phyloP scores from a whole-genome alignment of 1,140 invertebrate species.

The Chrysoperla carnea region DNA sequence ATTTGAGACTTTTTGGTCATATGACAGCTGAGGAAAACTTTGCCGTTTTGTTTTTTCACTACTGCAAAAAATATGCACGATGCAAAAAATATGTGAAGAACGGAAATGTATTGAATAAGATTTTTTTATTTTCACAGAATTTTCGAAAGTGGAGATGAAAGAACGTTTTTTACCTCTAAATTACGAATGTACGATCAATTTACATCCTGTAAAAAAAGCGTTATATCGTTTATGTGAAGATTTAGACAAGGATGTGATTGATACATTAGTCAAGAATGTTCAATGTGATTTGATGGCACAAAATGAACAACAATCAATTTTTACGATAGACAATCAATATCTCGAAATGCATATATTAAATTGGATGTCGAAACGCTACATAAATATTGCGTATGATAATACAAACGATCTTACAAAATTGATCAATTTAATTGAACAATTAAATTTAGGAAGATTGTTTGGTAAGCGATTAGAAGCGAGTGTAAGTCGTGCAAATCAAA shows the following conservation, averaged over 20 bases:
- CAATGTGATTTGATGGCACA: slow-evolving; percentile 6
- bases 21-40: too few relatives aligned
- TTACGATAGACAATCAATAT: slow-evolving; percentile 2
- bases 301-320: slow-evolving; percentile 3
- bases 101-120: too few relatives aligned
- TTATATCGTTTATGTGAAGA: slow-evolving; percentile 12
- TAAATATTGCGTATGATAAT: neutral
- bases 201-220: slow-evolving; percentile 10
- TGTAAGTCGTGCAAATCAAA: too few relatives aligned
- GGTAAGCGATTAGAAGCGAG: slow-evolving; percentile 1
- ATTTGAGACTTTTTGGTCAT: too few relatives aligned
- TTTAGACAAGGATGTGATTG: slow-evolving; percentile 5
- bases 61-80: too few relatives aligned
- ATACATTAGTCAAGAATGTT: slow-evolving; percentile 8
- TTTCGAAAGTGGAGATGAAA: slow-evolving; percentile 7
- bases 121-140: slow-evolving; percentile 8
- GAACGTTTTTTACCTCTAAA: slow-evolving; percentile 8
- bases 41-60: too few relatives aligned
- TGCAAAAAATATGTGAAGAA: too few relatives aligned
- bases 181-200: neutral
- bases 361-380: slow-evolving; percentile 10
- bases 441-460: slow-evolving; percentile 8
- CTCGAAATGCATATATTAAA: slow-evolving; percentile 14
- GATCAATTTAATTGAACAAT: slow-evolving; percentile 9
- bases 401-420: slow-evolving; percentile 9